Evolutionary conservation across 2,888 invertebrate genomes (phyloP).

Genomic region (Pardosa pseudoannulata): DNA sequence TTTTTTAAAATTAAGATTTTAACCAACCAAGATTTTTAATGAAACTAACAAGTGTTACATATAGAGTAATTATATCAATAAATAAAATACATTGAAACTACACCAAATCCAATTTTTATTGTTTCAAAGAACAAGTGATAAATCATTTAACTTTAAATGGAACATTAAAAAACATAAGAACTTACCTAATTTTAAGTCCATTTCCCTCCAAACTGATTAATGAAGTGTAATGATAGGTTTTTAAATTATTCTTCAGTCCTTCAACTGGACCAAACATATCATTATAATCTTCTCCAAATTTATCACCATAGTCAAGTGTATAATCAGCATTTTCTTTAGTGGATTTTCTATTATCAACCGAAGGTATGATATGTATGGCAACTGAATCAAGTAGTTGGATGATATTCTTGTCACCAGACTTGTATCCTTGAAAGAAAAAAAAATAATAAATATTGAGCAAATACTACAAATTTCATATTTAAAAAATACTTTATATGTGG

Average conservation of each 20-base stretch:
- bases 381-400: slow-evolving; percentile 83
- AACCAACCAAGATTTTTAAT: no score
- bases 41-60: no score
- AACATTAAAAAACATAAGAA: no score
- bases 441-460: neutral
- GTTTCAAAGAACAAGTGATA: no score
- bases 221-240: slow-evolving; percentile 48
- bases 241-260: slow-evolving; percentile 71
- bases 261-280: slow-evolving; percentile 69
- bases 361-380: slow-evolving; percentile 88
- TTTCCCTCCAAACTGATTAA: slow-evolving; percentile 75
- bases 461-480: no score
- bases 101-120: no score
- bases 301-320: slow-evolving; percentile 61
- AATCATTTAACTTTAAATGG: no score
- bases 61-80: no score
- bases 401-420: slow-evolving; percentile 83
- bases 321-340: slow-evolving; percentile 69
- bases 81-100: no score
- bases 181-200: slow-evolving; percentile 59
- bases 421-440: slow-evolving; percentile 78
- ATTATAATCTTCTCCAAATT: slow-evolving; percentile 66
- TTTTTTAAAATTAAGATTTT: no score
- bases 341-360: slow-evolving; percentile 80
- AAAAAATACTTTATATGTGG: no score